A percentile compares a stretch with the other conserved stretches of the same genome.
These are phyloP conservation scores for Leuciscus idus DNA, from an alignment of 2,113 vertebrate species.

Conservation along the genomic window DNA sequence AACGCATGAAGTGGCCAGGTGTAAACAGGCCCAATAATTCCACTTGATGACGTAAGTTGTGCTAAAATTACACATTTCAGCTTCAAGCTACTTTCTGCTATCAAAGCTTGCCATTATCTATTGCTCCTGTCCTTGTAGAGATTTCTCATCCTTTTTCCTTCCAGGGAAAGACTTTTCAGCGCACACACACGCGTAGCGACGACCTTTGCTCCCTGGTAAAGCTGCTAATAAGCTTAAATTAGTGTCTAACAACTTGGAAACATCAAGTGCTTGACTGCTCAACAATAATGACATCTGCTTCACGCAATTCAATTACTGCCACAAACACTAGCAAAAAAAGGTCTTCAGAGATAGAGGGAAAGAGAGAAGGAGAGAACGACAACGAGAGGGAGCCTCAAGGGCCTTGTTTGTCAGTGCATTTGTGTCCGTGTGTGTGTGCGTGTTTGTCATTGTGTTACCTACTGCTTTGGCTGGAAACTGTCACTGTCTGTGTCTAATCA, in stretches of 20 bases:
- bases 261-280: constrained; percentile 85
- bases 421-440: constrained; percentile 35
- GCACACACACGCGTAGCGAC: constrained; percentile 41
- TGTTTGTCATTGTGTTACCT: constrained; percentile 73
- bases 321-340: constrained; percentile 81
- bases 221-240: constrained; percentile 88
- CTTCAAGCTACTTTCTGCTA: constrained; percentile 11
- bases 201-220: constrained; percentile 85
- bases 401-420: constrained; percentile 45
- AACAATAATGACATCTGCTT: constrained; percentile 88
- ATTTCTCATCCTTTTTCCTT: constrained; percentile 15
- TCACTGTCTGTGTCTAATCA: constrained; percentile 86
- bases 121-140: constrained; percentile 14
- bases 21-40: neutral
- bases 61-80: neutral
- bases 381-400: constrained; percentile 42
- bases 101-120: constrained; percentile 35
- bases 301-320: constrained; percentile 82
- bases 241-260: constrained; percentile 82
- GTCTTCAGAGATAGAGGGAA: constrained; percentile 66
- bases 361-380: constrained; percentile 29
- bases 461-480: constrained; percentile 85
- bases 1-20: too few species aligned
- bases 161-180: constrained; percentile 1
- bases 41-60: neutral